A percentile compares a stretch with the other conserved stretches of the same genome.
Conservation (phyloP, 2,113 vertebrate species). For the Phrynosoma platyrhinos region DNA sequence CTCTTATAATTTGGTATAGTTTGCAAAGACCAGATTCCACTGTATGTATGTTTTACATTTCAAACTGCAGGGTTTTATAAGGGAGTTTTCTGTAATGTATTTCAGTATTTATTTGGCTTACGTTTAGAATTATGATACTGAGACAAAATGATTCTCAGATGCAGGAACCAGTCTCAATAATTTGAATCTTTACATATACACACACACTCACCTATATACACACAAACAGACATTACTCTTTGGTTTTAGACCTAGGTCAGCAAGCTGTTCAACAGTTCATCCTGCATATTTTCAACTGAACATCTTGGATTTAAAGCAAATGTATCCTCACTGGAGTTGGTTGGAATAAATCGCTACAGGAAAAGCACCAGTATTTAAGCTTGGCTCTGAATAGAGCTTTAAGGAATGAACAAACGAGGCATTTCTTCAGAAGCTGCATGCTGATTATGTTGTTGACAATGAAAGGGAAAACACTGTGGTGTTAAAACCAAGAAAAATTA, state of each 20-base stretch:
- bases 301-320: conserved; percentile 5
- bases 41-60: conserved; percentile 72
- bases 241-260: conserved; percentile 1
- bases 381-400: neutral
- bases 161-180: conserved; percentile 54
- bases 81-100: conserved; percentile 69
- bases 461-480: neutral
- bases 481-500: neutral
- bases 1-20: conserved; percentile 67
- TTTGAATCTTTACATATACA: conserved; percentile 43
- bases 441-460: neutral
- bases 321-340: neutral
- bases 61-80: conserved; percentile 63
- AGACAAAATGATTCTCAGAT: conserved; percentile 72
- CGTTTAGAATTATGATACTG: conserved; percentile 64
- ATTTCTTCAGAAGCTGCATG: neutral
- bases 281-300: neutral
- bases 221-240: neutral
- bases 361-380: neutral
- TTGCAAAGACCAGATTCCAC: conserved; percentile 59
- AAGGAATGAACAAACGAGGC: neutral
- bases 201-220: neutral
- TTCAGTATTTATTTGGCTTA: conserved; percentile 74
- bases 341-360: conserved; percentile 7
- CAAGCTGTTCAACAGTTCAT: neutral